Percentiles rank a stretch among this genome's conserved stretches.
Evolutionary conservation across 2,888 invertebrate genomes (phyloP).

Genomic region (Bruchidius siliquastri): DNA sequence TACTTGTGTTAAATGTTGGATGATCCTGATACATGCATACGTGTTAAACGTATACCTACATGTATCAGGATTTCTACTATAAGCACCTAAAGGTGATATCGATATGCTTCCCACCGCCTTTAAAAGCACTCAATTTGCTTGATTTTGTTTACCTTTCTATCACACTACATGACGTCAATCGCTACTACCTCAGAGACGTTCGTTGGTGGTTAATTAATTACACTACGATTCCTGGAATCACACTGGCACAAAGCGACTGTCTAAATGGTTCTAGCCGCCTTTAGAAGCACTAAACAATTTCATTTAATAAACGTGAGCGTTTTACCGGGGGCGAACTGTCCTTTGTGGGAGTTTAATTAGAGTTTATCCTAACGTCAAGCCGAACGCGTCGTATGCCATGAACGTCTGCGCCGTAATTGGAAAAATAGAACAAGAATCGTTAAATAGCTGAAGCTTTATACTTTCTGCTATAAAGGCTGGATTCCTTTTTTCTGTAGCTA

Average conservation of each 20-base stretch:
- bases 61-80: too few relatives aligned
- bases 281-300: neutral
- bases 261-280: neutral
- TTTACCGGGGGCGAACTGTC: neutral
- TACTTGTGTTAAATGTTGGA: too few relatives aligned
- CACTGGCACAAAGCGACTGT: neutral
- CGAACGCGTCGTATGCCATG: neutral
- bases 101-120: too few relatives aligned
- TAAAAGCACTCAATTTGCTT: too few relatives aligned
- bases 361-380: neutral
- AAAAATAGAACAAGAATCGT: neutral
- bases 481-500: neutral
- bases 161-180: neutral
- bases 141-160: neutral
- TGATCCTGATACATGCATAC: too few relatives aligned
- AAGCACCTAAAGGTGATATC: too few relatives aligned
- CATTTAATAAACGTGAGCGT: neutral
- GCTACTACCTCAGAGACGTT: neutral
- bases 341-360: neutral
- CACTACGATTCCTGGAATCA: neutral
- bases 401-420: neutral
- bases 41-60: too few relatives aligned
- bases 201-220: neutral
- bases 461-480: neutral
- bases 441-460: neutral